Percentiles rank a stretch among this genome's conserved stretches.
These are phyloP conservation scores for Drosophila ezoana DNA, from an alignment of 2,888 invertebrate genomes.

Conservation along the genomic window DNA sequence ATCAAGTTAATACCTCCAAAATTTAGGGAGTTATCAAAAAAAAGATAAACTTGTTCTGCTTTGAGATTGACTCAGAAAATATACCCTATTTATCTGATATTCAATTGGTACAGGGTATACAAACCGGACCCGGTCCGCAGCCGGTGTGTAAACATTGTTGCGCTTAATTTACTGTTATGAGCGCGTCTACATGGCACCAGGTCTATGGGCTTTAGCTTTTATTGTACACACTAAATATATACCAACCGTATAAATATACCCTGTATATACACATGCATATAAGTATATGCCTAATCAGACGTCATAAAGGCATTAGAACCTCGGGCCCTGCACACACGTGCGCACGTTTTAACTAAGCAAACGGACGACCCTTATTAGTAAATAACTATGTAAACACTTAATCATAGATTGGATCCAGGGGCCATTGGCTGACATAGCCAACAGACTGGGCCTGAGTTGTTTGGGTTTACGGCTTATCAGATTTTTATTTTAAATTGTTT, in stretches of 20 bases:
- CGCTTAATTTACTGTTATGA: constrained; percentile 75
- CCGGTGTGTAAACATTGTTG: constrained; percentile 67
- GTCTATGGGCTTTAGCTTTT: constrained; percentile 5
- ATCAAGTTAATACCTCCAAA: too few relatives aligned
- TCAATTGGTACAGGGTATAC: constrained; percentile 4
- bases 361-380: constrained; percentile 20
- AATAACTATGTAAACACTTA: constrained; percentile 32
- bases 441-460: constrained; percentile 22
- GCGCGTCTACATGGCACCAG: constrained; percentile 25
- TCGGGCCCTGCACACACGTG: constrained; percentile 51
- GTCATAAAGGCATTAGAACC: constrained; percentile 7
- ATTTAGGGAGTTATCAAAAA: too few relatives aligned
- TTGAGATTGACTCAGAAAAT: too few relatives aligned
- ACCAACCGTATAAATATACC: not conserved
- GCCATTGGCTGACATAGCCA: constrained; percentile 17
- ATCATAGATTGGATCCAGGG: constrained; percentile 25
- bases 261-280: not conserved
- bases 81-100: not conserved
- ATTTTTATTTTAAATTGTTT: constrained; percentile 61
- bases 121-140: constrained; percentile 51
- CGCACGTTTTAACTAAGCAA: constrained; percentile 63
- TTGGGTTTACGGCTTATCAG: constrained; percentile 60
- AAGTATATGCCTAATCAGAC: constrained; percentile 31
- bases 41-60: too few relatives aligned
- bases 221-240: constrained; percentile 6